Evolutionary conservation across 2,113 vertebrate genomes (phyloP).

Genomic region (Butastur rufipennis): DNA sequence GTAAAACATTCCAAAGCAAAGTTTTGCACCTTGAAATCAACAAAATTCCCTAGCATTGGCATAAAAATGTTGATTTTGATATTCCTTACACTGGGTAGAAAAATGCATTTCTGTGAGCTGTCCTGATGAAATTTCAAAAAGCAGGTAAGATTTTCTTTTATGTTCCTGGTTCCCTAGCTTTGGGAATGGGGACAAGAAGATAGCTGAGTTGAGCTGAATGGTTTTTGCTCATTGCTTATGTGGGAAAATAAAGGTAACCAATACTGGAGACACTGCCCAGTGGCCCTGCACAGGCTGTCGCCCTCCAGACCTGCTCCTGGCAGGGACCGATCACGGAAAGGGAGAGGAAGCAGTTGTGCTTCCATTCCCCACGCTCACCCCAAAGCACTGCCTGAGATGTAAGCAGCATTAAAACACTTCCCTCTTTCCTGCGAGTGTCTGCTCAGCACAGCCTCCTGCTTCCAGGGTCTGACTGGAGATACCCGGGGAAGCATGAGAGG

Average conservation of each 20-base stretch:
- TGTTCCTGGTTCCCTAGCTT: not conserved
- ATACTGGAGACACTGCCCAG: not conserved
- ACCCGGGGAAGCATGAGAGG: not conserved
- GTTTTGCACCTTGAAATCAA: not conserved
- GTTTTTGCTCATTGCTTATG: not conserved
- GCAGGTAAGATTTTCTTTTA: not conserved
- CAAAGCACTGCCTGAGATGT: not conserved
- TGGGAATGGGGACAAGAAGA: not conserved
- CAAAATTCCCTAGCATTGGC: not conserved
- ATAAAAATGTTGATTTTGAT: not conserved
- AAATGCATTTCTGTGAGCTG: not conserved
- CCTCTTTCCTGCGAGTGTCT: not conserved
- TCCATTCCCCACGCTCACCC: not conserved
- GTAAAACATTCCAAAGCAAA: not conserved
- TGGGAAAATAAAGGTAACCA: not conserved
- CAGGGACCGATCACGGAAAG: not conserved
- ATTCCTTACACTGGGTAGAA: not conserved
- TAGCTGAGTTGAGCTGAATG: not conserved
- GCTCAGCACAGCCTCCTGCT: not conserved
- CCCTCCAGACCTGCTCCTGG: not conserved
- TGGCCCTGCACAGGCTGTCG: not conserved
- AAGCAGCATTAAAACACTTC: not conserved
- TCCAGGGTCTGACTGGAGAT: not conserved
- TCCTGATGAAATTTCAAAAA: not conserved
- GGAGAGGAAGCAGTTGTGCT: not conserved